phyloP scores from a whole-genome alignment of 2,797 vertebrate genomes.

The Pygocentrus nattereri region DNA sequence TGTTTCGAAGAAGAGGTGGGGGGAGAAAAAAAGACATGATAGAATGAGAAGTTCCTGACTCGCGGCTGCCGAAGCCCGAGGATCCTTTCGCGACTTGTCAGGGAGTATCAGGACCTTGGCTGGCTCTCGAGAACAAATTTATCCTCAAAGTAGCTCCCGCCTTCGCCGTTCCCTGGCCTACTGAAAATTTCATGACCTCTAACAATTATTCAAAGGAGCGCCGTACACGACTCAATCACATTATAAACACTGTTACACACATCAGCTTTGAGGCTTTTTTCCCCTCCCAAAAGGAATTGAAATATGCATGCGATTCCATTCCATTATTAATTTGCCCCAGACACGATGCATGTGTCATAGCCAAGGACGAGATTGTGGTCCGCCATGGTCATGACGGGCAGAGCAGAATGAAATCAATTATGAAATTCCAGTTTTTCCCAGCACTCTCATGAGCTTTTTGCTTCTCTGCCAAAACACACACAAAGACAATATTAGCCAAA shows the following conservation, averaged over 20 bases:
- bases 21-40: background rate
- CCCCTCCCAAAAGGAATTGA: constrained; percentile 15
- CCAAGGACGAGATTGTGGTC: constrained; percentile 38
- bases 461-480: background rate
- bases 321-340: constrained; percentile 34
- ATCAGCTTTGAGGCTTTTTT: constrained; percentile 14
- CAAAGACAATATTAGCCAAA: background rate
- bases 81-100: constrained; percentile 49
- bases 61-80: constrained; percentile 41
- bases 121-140: constrained; percentile 32
- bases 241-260: constrained; percentile 42
- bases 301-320: constrained; percentile 45
- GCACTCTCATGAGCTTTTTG: background rate
- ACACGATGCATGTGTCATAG: constrained; percentile 42
- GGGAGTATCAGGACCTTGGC: constrained; percentile 30
- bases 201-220: constrained; percentile 33
- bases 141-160: constrained; percentile 12
- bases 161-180: constrained; percentile 20
- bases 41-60: constrained; percentile 20
- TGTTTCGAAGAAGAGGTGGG: constrained; percentile 21
- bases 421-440: constrained; percentile 9
- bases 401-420: constrained; percentile 3
- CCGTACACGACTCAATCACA: constrained; percentile 22
- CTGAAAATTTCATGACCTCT: constrained; percentile 41
- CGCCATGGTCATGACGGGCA: background rate